A percentile compares a stretch with the other conserved stretches of the same genome.
Conservation (phyloP, 92 coral and sea anemone genomes). For the Parazoanthus atlanticus region DNA sequence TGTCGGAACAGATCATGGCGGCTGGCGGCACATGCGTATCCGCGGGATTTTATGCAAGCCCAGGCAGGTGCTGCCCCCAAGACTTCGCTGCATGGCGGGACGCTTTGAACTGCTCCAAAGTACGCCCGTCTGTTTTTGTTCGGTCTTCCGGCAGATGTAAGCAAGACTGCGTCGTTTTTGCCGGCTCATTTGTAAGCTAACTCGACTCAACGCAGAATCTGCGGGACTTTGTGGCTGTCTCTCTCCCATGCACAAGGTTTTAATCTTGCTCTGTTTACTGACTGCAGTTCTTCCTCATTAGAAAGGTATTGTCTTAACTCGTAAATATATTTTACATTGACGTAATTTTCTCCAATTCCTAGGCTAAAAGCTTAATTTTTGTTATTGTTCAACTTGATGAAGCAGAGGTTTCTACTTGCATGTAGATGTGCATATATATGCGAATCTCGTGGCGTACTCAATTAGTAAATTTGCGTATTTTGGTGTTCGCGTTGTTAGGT, state of each 20-base stretch:
- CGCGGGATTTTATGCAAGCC: not conserved
- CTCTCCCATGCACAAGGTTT: not conserved
- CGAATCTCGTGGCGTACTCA: not conserved
- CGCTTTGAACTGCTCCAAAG: constrained; percentile 41
- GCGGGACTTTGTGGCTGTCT: not conserved
- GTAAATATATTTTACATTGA: constrained; percentile 2
- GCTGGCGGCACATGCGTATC: constrained; percentile 19
- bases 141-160: not conserved
- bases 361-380: not conserved
- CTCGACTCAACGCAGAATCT: constrained; percentile 4
- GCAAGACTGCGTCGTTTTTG: not conserved
- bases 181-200: constrained; percentile 1
- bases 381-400: not conserved
- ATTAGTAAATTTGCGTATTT: not conserved
- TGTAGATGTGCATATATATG: not conserved
- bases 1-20: not conserved
- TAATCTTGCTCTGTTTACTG: not conserved
- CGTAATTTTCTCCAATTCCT: not conserved
- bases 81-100: constrained; percentile 21
- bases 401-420: not conserved
- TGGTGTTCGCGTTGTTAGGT: not conserved
- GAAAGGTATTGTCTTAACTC: constrained; percentile 39
- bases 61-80: constrained; percentile 29
- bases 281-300: constrained; percentile 22
- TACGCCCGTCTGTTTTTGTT: constrained; percentile 21